Conservation (phyloP, 1,140 invertebrate species). For the Frieseomelitta varia region DNA sequence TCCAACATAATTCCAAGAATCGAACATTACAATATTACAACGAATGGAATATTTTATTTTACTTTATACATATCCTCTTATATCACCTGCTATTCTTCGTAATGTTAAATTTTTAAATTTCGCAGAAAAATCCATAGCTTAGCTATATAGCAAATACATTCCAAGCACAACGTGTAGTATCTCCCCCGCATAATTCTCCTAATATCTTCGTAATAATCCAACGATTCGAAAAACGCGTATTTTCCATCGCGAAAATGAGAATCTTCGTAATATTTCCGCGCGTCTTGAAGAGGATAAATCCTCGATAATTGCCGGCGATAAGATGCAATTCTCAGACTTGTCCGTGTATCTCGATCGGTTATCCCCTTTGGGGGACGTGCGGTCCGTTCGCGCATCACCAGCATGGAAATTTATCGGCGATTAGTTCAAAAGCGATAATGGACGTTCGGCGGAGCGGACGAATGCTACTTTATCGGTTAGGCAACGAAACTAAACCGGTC, state of each 20-base stretch:
- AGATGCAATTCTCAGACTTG: slow-evolving; percentile 3
- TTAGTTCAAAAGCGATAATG: slow-evolving; percentile 50
- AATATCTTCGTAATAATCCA: no score
- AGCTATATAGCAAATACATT: no score
- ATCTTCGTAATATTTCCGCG: slow-evolving; percentile 7
- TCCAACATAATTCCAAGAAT: no score
- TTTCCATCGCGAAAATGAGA: background rate
- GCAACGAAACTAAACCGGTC: slow-evolving; percentile 50
- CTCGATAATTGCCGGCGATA: slow-evolving; percentile 45
- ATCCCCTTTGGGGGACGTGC: background rate
- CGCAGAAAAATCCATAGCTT: no score
- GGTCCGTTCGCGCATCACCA: background rate
- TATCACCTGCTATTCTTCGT: no score
- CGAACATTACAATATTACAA: no score
- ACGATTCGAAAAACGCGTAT: background rate
- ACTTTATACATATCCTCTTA: no score
- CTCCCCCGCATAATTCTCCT: no score
- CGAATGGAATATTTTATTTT: no score
- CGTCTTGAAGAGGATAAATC: slow-evolving; percentile 29
- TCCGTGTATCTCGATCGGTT: slow-evolving; percentile 31
- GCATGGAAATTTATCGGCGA: slow-evolving; percentile 45
- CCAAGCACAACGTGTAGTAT: no score
- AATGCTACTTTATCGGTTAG: slow-evolving; percentile 9
- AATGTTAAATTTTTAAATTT: no score
- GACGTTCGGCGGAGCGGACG: background rate